Evolutionary conservation across 2,797 vertebrate genomes (phyloP).

Genomic region (Peromyscus aztecus): DNA sequence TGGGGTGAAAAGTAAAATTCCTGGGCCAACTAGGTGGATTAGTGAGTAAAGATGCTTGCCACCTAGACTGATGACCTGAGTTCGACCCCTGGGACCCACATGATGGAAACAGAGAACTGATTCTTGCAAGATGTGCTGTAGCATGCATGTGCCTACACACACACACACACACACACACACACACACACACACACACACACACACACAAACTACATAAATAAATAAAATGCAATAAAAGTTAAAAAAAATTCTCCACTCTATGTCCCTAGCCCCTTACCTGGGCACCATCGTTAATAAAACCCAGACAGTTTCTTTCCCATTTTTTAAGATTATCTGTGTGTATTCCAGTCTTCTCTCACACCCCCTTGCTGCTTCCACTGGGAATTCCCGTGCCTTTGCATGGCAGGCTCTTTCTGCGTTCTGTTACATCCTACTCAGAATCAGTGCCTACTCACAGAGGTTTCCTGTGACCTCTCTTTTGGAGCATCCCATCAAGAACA

Average conservation of each 20-base stretch:
- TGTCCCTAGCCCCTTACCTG: background rate
- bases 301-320: background rate
- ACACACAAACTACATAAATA: background rate
- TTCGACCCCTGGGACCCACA: background rate
- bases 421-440: background rate
- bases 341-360: background rate
- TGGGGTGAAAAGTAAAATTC: conserved; percentile 52
- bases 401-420: background rate
- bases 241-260: background rate
- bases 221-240: background rate
- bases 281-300: background rate
- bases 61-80: background rate
- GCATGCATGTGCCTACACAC: background rate
- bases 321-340: background rate
- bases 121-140: background rate
- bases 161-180: background rate
- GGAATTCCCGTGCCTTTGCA: background rate
- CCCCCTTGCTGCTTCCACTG: background rate
- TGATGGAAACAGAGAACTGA: background rate
- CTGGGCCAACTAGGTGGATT: background rate
- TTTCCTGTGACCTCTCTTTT: background rate
- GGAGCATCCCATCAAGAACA: background rate
- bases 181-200: background rate
- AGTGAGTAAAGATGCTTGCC: background rate
- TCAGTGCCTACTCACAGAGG: background rate